Percentiles rank a stretch among this genome's conserved stretches.
phyloP scores from a whole-genome alignment of 2,797 vertebrate genomes.

The Cyprinella venusta region DNA sequence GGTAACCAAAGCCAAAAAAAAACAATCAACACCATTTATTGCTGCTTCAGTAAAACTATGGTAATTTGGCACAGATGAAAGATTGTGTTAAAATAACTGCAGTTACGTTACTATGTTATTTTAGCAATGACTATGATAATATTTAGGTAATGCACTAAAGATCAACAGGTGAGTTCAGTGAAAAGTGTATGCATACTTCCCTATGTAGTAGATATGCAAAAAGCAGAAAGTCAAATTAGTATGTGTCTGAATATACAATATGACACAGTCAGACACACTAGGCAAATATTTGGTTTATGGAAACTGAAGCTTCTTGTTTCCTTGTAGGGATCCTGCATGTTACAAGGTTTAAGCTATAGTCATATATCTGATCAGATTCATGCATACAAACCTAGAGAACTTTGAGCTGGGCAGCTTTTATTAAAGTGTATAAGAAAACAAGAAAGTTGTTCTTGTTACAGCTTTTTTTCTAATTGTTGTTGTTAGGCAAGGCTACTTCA shows the following conservation, averaged over 20 bases:
- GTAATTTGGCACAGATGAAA: background rate
- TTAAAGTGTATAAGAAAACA: background rate
- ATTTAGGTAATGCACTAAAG: background rate
- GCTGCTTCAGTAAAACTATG: background rate
- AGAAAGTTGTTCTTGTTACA: background rate
- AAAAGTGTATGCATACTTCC: background rate
- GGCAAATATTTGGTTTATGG: background rate
- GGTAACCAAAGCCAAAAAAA: slow-evolving; percentile 19
- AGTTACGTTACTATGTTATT: background rate
- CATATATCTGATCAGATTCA: background rate
- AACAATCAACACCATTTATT: background rate
- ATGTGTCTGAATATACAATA: background rate
- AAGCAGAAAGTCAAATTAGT: background rate
- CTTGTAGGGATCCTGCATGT: background rate
- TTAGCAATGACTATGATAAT: background rate
- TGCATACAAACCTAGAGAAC: background rate
- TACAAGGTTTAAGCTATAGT: background rate
- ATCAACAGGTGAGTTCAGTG: background rate
- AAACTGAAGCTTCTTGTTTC: background rate
- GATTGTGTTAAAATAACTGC: background rate
- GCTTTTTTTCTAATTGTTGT: background rate
- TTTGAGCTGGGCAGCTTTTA: background rate
- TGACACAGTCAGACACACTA: slow-evolving; percentile 2
- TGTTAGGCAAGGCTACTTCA: background rate
- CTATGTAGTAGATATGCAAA: background rate